Percentiles rank a stretch among this genome's conserved stretches.
These are phyloP conservation scores for Aptenodytes patagonicus DNA, from an alignment of 2,113 vertebrate species.

Conservation along the genomic window DNA sequence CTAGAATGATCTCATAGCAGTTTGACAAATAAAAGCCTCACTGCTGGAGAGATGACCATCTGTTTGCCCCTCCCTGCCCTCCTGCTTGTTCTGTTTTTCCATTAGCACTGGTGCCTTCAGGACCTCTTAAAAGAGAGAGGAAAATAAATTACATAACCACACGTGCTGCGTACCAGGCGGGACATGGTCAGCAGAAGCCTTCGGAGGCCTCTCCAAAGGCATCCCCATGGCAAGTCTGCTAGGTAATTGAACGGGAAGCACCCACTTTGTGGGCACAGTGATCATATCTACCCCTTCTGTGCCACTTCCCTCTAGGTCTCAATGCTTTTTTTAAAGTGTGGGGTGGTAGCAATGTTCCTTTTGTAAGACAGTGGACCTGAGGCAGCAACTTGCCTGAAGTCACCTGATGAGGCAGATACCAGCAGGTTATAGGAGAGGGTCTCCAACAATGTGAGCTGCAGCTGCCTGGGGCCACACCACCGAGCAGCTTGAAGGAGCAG, in stretches of 20 bases:
- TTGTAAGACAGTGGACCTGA: not conserved
- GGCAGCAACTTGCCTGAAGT: not conserved
- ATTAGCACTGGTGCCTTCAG: not conserved
- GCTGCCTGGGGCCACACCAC: not conserved
- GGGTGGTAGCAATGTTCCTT: not conserved
- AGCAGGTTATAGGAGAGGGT: not conserved
- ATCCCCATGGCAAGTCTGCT: accelerated
- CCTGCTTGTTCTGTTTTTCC: not conserved
- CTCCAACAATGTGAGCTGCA: accelerated
- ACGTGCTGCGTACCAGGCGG: not conserved
- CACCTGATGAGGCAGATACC: not conserved
- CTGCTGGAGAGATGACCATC: not conserved
- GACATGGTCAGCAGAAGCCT: not conserved
- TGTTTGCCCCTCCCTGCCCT: not conserved
- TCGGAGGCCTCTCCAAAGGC: not conserved
- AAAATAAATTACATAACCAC: not conserved
- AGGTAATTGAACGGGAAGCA: not conserved
- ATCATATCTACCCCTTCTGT: not conserved
- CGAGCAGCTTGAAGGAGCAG: not conserved
- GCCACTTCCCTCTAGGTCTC: not conserved
- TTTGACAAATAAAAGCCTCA: not conserved
- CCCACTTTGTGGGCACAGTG: not conserved
- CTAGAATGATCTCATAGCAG: not conserved
- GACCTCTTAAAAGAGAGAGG: not conserved
- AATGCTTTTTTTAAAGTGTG: not conserved